These are phyloP conservation scores for Umimayanthus chanpuru DNA, from an alignment of 92 coral and sea anemone species.

Conservation along the genomic window DNA sequence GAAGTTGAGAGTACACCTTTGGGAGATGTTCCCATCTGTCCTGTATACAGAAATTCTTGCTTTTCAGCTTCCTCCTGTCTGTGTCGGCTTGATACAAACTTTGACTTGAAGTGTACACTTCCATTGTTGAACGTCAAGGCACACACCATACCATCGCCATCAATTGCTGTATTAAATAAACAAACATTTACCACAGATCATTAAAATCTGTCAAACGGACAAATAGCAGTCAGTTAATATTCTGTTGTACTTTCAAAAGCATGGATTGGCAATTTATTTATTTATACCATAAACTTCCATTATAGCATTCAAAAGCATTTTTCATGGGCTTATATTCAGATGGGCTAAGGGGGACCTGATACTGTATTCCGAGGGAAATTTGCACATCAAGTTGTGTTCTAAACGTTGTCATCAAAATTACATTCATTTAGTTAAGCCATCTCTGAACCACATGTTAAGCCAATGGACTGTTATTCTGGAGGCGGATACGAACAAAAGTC, in stretches of 20 bases:
- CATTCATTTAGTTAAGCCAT: too few species aligned
- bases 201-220: background rate
- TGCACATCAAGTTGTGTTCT: too few species aligned
- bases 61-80: constrained; percentile 62
- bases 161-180: constrained; percentile 63
- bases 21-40: constrained; percentile 82
- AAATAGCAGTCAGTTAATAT: background rate
- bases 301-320: too few species aligned
- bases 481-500: too few species aligned
- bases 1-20: constrained; percentile 40
- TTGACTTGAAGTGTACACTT: constrained; percentile 77
- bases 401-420: too few species aligned
- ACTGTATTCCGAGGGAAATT: too few species aligned
- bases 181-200: background rate
- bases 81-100: constrained; percentile 75
- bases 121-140: constrained; percentile 84
- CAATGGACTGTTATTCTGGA: too few species aligned
- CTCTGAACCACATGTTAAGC: too few species aligned
- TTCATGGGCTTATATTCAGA: too few species aligned
- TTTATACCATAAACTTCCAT: too few species aligned
- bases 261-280: too few species aligned
- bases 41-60: constrained; percentile 57
- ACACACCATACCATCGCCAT: constrained; percentile 95
- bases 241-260: background rate
- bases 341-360: too few species aligned